phyloP scores from a whole-genome alignment of 2,113 vertebrate genomes.

The Prolemur simus region DNA sequence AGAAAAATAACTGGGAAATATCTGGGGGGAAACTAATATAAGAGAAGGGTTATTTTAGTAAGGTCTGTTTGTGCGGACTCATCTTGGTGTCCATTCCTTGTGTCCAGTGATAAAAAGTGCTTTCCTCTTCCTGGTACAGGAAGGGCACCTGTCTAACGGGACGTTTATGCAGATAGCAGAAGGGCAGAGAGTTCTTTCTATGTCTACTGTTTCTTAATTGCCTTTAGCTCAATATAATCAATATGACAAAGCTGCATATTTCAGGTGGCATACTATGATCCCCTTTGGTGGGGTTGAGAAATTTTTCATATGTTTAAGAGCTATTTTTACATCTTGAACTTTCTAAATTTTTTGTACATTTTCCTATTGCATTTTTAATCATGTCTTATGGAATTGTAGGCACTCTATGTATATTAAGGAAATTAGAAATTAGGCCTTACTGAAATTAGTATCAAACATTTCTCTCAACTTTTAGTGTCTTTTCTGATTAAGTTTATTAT shows the following conservation, averaged over 20 bases:
- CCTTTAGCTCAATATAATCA: neutral
- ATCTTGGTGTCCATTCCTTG: neutral
- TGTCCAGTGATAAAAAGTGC: neutral
- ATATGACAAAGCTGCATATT: neutral
- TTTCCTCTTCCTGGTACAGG: neutral
- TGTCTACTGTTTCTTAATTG: neutral
- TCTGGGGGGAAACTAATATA: neutral
- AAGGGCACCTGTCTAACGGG: neutral
- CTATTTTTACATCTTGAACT: neutral
- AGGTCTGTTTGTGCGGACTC: neutral
- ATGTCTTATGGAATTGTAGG: neutral
- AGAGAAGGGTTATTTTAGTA: neutral
- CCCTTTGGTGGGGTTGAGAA: neutral
- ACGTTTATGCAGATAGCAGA: neutral
- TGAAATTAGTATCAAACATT: constrained; percentile 1
- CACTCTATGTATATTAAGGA: neutral
- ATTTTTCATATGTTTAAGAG: neutral
- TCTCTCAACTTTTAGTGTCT: neutral
- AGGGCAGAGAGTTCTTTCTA: neutral
- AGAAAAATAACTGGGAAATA: neutral
- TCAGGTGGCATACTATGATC: neutral
- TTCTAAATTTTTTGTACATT: neutral
- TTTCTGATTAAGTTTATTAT: neutral
- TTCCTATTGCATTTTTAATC: neutral
- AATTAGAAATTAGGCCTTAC: neutral